Percentiles rank a stretch among this genome's conserved stretches.
Conservation (phyloP, 2,888 invertebrate genomes). For the Cheilosia variabilis region DNA sequence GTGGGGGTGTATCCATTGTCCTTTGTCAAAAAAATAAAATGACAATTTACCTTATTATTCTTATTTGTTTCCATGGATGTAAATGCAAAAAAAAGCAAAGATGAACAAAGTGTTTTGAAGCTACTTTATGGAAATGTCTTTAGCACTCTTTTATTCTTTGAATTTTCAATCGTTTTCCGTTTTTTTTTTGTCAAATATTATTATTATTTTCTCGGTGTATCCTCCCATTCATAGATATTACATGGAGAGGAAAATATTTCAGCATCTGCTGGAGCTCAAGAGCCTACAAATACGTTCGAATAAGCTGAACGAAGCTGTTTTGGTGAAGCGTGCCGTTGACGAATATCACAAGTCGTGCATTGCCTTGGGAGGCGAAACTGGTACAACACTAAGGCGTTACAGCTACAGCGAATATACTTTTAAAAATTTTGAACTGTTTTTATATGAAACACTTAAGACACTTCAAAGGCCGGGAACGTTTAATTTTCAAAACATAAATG, state of each 20-base stretch:
- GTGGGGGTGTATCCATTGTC: conserved; percentile 59
- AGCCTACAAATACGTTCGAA: conserved; percentile 95
- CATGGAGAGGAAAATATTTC: conserved; percentile 95
- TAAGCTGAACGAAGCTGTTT: conserved; percentile 92
- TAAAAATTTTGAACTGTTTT: conserved; percentile 93
- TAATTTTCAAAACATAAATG: conserved; percentile 87
- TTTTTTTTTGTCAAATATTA: conserved; percentile 45
- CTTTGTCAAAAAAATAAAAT: conserved; percentile 72
- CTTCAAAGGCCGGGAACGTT: conserved; percentile 89
- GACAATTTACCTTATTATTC: conserved; percentile 71
- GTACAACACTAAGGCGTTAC: conserved; percentile 85
- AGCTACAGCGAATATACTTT: conserved; percentile 88
- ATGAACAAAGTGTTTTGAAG: conserved; percentile 36
- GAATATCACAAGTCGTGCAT: conserved; percentile 91
- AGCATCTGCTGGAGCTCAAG: conserved; percentile 95
- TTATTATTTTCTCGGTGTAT: conserved; percentile 42
- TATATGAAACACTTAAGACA: conserved; percentile 93
- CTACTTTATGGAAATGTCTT: conserved; percentile 66
- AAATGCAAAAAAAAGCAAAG: conserved; percentile 11
- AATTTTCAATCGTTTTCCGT: conserved; percentile 59
- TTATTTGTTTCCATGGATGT: conserved; percentile 67
- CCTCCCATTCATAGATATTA: conserved; percentile 87
- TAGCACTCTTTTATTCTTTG: conserved; percentile 64
- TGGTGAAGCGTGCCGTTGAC: conserved; percentile 94
- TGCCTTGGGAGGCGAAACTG: conserved; percentile 85